Percentiles rank a stretch among this genome's conserved stretches.
phyloP scores from a whole-genome alignment of 2,888 invertebrate genomes.

The Bugula neritina region DNA sequence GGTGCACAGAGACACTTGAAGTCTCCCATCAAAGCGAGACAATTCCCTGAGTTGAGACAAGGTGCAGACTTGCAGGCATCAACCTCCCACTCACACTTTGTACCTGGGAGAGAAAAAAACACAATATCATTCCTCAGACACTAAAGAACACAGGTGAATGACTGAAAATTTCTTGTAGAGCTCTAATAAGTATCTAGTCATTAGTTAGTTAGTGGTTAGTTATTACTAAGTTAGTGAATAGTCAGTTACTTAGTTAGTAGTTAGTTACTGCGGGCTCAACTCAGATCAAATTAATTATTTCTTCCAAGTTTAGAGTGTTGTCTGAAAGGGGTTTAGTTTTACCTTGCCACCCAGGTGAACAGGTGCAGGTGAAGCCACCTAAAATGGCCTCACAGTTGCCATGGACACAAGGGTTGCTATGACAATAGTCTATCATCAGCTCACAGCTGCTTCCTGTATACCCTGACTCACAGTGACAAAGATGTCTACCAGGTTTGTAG shows the following conservation, averaged over 20 bases:
- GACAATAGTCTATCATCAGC: not conserved
- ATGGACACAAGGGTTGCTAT: not conserved
- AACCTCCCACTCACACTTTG: not conserved
- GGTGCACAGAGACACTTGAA: not conserved
- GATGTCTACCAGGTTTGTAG: not conserved
- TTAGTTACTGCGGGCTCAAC: too few relatives aligned
- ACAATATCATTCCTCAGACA: too few relatives aligned
- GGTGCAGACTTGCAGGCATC: not conserved
- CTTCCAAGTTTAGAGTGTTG: too few relatives aligned
- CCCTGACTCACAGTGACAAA: not conserved
- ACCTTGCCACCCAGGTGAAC: not conserved
- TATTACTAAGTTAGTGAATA: too few relatives aligned
- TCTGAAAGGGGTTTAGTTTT: too few relatives aligned
- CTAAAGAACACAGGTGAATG: too few relatives aligned
- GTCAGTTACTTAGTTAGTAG: too few relatives aligned
- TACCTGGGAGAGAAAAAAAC: not conserved
- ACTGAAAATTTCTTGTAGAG: not conserved
- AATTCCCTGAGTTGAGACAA: not conserved
- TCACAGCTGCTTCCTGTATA: not conserved
- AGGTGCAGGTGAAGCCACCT: not conserved
- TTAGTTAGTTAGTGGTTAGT: too few relatives aligned
- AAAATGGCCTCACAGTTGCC: not conserved
- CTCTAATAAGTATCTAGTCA: too few relatives aligned
- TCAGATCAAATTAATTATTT: too few relatives aligned
- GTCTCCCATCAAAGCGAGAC: not conserved